These are phyloP conservation scores for Nasonia longicornis DNA, from an alignment of 1,140 invertebrate species.

Conservation along the genomic window DNA sequence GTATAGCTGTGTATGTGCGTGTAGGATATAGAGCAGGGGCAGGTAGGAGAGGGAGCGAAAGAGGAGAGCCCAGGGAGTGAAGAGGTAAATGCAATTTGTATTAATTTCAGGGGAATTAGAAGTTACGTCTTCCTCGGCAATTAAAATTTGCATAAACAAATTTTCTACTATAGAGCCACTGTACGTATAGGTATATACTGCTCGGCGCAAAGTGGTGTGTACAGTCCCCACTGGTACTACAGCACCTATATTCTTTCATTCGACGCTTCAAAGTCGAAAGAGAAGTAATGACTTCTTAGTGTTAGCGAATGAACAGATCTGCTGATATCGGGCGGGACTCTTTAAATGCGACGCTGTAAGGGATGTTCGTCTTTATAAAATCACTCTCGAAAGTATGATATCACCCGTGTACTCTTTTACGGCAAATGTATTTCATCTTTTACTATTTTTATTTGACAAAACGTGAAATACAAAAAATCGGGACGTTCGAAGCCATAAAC, in stretches of 20 bases:
- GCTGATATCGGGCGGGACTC: no score
- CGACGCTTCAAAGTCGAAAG: not conserved
- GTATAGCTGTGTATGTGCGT: not conserved
- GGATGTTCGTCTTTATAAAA: no score
- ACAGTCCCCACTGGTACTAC: not conserved
- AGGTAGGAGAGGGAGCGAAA: constrained; percentile 2
- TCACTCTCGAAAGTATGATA: no score
- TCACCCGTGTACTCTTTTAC: no score
- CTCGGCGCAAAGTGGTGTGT: not conserved
- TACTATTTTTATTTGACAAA: no score
- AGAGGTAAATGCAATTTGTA: constrained; percentile 56
- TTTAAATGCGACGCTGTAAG: no score
- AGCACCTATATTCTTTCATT: not conserved
- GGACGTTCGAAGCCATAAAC: no score
- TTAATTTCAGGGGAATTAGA: constrained; percentile 60
- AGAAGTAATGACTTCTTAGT: not conserved
- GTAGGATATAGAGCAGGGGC: not conserved
- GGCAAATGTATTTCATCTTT: no score
- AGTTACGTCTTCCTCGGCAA: constrained; percentile 56
- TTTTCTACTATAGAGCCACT: constrained; percentile 41
- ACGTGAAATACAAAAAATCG: no score
- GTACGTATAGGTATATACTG: not conserved
- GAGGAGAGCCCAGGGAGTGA: not conserved
- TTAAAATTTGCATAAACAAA: constrained; percentile 63
- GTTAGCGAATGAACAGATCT: no score